phyloP scores from a whole-genome alignment of 1,140 invertebrate species.

The Bombus confusus region DNA sequence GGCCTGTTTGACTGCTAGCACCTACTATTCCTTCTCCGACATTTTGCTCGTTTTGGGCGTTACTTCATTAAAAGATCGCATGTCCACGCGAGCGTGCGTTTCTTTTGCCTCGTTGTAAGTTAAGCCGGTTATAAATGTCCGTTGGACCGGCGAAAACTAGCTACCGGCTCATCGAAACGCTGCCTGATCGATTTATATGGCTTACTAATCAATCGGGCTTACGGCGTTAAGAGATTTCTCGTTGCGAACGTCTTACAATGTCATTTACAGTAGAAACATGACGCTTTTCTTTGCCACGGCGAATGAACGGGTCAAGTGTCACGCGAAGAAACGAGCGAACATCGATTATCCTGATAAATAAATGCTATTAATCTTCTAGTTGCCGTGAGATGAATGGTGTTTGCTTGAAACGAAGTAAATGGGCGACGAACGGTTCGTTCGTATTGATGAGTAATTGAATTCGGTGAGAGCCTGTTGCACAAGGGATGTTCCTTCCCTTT shows the following conservation, averaged over 20 bases:
- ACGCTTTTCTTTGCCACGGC: background rate
- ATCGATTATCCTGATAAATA: constrained; percentile 22
- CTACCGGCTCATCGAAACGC: background rate
- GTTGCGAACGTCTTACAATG: background rate
- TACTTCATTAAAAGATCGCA: background rate
- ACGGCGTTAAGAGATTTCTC: background rate
- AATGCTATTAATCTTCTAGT: constrained; percentile 12
- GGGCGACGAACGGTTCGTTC: background rate
- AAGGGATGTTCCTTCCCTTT: background rate
- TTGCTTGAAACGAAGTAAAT: background rate
- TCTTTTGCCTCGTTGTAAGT: background rate
- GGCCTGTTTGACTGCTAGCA: background rate
- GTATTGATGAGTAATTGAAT: background rate
- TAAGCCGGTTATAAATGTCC: constrained; percentile 13
- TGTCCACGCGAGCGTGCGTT: constrained; percentile 3
- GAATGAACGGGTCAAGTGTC: background rate
- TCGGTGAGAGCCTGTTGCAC: background rate
- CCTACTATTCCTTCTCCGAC: background rate
- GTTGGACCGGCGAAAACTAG: background rate
- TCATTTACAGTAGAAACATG: background rate
- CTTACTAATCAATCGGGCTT: constrained; percentile 10
- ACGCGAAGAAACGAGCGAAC: background rate
- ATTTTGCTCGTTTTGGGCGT: background rate
- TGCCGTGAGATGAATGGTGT: background rate
- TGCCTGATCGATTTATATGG: background rate